Evolutionary conservation across 2,797 vertebrate species (phyloP), one percentile per base, ranked within the genome.

Genomic region (Adelosebastes latens): DNA sequence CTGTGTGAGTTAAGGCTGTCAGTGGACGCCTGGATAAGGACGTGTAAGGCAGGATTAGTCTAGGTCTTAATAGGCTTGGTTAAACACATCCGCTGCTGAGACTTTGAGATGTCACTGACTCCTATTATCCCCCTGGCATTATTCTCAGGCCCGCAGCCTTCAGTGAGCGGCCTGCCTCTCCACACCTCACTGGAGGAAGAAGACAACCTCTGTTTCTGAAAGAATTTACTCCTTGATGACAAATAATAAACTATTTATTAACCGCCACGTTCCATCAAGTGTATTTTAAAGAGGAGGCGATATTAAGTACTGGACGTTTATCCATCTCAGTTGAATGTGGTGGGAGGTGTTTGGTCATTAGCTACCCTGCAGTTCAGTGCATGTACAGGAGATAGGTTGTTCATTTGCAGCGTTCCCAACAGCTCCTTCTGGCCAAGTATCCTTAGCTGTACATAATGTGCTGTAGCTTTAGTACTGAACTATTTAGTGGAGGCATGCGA

Each of bases 51-150:
- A 82, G 92, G 93, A 95, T 95, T 94, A 94, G 94, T 75, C 84
- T 88, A 86, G 89, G 86, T 91, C 89, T 90, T 93, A 94, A 94
- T 93, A 92, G 90, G 93, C 93, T 94, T 92, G 90, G 92, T 94
- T 94, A 94, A 95, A 93, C 92, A 93, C 90, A 92, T 90, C 91
- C 86, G 82, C 91, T 82, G 87, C 90, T 90, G 80, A 92, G 93
- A 88, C 89, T 91, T 71, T 92, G 77, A 93, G 92, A 93, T 94
- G 92, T 94, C 93, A 94, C 90, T 85, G 92, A 95, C 88, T 93
- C 92, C 87, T 80, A 90, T 94, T 93, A 94, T 93, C 89, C 90
- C 89, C 90, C 31, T 69, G 74, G 84, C 71, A 81, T 88, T 84
- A 85, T 88, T 87, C 84, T 82, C 76, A 61, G 77, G 75, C 76